Evolutionary conservation across 2,888 invertebrate genomes (phyloP), one percentile per base, ranked within the genome.

Genomic region (Tinea semifulvella): DNA sequence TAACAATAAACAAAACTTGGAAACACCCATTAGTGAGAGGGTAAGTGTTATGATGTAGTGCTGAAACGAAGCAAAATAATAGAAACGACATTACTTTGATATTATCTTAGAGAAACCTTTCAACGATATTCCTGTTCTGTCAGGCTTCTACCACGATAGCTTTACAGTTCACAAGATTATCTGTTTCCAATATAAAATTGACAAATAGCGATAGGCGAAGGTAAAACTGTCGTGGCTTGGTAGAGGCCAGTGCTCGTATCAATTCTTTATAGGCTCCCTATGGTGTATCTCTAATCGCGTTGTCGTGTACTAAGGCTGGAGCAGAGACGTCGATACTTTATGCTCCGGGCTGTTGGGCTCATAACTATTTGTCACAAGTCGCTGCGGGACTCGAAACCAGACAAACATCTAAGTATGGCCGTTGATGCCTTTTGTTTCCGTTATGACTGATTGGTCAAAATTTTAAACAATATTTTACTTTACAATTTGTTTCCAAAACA

Each of bases 251-350:
- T 39, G 17, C 13, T 22, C 1, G 40, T 40, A 40, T 40, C 40
- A 40, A 40, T 40, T 40, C 40, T 40, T 40, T 40, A 40, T 22
- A 13, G 40, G 13, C 17, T 13, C 40, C 40, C 40, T 40, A 40
- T 17, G 40, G 40, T 20, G 50, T 65, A 58, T 53, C 59, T 46
- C 58, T 67, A 68, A 68, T 68, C 66, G 61, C 52, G 60, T 53
- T 62, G 65, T 70, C 67, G 64, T 71, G 70, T 68, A 52, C 60
- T 65, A 59, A 69, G 62, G 57, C 67, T 52, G 71, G 69, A 65
- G 68, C 63, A 56, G 63, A 62, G 57, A 17, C 14, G 51, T 54
- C 56, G 50, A 58, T 65, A 60, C 57, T 60, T 64, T 63, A 64
- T 61, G 57, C 55, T 52, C 49, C 47, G 50, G 35, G 4, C 20